Base-by-base conservation (phyloP, 1,140 invertebrate species). In the Drosophila truncata region DNA sequence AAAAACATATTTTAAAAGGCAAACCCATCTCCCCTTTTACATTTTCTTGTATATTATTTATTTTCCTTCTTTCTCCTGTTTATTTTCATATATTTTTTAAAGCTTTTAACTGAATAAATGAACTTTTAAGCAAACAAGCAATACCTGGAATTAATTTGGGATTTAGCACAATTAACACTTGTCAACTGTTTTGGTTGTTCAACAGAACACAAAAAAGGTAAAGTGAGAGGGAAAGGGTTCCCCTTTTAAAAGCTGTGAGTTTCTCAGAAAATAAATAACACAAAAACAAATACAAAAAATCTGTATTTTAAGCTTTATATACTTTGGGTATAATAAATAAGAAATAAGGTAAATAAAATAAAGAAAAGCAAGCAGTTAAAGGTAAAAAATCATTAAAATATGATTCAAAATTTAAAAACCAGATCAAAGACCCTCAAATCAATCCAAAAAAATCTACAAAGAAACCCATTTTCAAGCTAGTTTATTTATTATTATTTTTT, bases 101-200 rank as follows among this genome's bases (percentile, higher is more conserved):
- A 35, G 50, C 50, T 54, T 54, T 33, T 54, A 25, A 4, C 37
- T 46, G 50, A 29, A 50, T n/a, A 66, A 18, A 52, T 41, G n/a
- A 23, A 29, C 27, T 33, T 23, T 33, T 23, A 41, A 16, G 57
- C 9, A n/a, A 14, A 39, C 47, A 54, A 9, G 41, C 29, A 49
- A 41, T 71, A 59, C 65, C 25, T 55, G 33, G 42, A 49, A 58
- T 11, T 33, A 14, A 31, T 57, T 37, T 20, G 49, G 39, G 41
- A 71, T 47, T 64, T 31, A 54, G 57, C 41, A 74, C 60, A 70
- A 61, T 80, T 76, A 60, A 76, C 82, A 80, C 63, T 78, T 85
- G 82, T 78, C 82, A 74, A 74, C 60, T 63, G 78, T 59, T 69
- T 18, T 42, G 11, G 27, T 23, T 42, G 37, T 37, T 4, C 9